Base-by-base conservation (phyloP, 2,113 vertebrate species). In the Siniperca chuatsi region DNA sequence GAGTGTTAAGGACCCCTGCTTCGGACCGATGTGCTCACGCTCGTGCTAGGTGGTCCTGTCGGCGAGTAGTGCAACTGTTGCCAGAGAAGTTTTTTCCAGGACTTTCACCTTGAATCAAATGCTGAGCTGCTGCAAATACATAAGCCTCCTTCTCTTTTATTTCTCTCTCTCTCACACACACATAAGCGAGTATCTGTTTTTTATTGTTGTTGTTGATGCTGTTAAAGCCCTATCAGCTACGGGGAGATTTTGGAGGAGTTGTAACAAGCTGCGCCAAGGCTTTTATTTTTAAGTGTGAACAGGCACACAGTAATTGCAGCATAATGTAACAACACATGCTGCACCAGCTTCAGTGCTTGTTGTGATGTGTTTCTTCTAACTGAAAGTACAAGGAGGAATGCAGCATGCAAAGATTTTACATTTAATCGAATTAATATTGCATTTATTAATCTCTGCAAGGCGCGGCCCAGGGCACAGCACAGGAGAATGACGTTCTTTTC, bases 1-100 rank as follows among this genome's bases (percentile, higher is more conserved):
- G 82, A 62, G 84, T 77, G 44, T 83, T 87, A 78, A 82, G 82
- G 84, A 91, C 88, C 89, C 78, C 73, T 58, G 84, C 83, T 82
- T 42, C 42, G 9, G 86, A 77, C 81, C 85, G 60, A 83, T 81
- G 90, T 40, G 87, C 81, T 94, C 93, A 87, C 75, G 18, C 82
- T 89, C 86, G 8, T 82, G 70, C 78, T 89, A 75, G 95, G 95
- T 94, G 95, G 95, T 95, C 95, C 92, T 92, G 92, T 93, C 89
- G 60, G 72, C 62, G 60, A 88, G 69, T 5, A 35, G 73, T 8
- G 75, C 16, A 21, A 77, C 80, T 57, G 65, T 46, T 87, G 81
- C 88, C 89, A 84, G 86, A 44, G 48, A 55, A 40, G 69, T 61
- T 83, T 86, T 69, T 82, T 89, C 82, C 90, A 88, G 88, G 61